Conservation (phyloP, 1,140 invertebrate species). For the Drosophila lacteicornis region DNA sequence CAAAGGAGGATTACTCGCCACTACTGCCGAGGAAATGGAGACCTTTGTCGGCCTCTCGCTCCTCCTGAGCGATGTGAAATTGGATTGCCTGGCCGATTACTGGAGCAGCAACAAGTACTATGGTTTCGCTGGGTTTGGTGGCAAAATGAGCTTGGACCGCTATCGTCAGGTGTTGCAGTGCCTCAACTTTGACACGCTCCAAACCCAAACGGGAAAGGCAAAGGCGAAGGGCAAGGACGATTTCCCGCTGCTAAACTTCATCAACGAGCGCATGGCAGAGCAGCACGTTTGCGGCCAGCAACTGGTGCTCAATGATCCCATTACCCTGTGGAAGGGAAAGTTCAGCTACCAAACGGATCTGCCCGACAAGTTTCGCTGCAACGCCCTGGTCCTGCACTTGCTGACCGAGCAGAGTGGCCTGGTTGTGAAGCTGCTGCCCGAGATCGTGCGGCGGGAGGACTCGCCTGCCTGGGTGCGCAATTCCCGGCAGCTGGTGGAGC, state of each 20-base stretch:
- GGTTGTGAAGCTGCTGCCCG: conserved; percentile 60
- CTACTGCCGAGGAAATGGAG: conserved; percentile 64
- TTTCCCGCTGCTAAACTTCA: conserved; percentile 40
- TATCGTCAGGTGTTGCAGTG: conserved; percentile 47
- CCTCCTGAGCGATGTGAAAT: conserved; percentile 58
- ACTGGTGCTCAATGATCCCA: conserved; percentile 64
- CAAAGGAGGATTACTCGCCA: background rate
- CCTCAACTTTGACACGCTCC: conserved; percentile 53
- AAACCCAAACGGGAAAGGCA: background rate
- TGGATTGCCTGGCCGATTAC: conserved; percentile 51
- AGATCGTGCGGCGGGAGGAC: conserved; percentile 42
- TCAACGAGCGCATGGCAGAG: conserved; percentile 63
- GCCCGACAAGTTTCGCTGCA: conserved; percentile 48
- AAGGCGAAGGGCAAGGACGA: conserved; percentile 17
- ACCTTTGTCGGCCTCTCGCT: conserved; percentile 60
- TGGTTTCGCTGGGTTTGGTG: conserved; percentile 57
- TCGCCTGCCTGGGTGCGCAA: conserved; percentile 49
- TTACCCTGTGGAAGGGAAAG: conserved; percentile 61
- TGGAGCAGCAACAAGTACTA: conserved; percentile 44
- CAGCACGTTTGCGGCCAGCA: conserved; percentile 63
- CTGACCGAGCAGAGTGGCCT: conserved; percentile 64
- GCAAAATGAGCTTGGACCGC: conserved; percentile 53
- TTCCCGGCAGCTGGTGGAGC: conserved; percentile 60
- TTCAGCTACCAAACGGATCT: conserved; percentile 58
- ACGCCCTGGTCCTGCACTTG: conserved; percentile 58